A percentile compares a stretch with the other conserved stretches of the same genome.
Evolutionary conservation across 2,113 vertebrate species (phyloP).

Genomic region (Heterochromis multidens): DNA sequence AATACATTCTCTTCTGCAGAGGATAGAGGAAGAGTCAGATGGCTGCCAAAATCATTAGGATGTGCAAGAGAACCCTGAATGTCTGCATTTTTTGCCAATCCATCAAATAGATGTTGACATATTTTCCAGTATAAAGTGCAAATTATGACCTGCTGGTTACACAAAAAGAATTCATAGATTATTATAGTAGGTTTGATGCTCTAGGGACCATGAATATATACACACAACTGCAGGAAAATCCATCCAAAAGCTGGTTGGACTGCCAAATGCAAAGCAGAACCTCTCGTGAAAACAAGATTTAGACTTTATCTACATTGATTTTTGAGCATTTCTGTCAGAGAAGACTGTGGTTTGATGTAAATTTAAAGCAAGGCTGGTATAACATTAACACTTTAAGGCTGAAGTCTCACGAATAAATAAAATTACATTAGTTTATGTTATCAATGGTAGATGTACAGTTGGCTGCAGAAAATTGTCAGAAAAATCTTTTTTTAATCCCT

Average conservation of each 20-base stretch:
- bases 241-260: background rate
- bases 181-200: background rate
- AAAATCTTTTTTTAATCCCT: background rate
- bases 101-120: background rate
- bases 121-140: background rate
- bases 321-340: background rate
- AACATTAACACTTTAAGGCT: background rate
- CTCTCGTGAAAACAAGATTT: background rate
- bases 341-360: background rate
- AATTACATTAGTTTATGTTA: background rate
- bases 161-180: background rate
- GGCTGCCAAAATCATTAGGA: background rate
- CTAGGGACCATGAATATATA: background rate
- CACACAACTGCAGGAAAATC: background rate
- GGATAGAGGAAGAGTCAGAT: background rate
- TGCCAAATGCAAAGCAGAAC: background rate
- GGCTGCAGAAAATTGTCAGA: background rate
- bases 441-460: background rate
- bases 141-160: background rate
- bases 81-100: background rate
- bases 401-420: background rate
- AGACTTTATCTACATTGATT: background rate
- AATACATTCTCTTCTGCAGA: background rate
- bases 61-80: background rate
- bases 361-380: background rate